These are phyloP conservation scores for Haliaeetus leucogaster DNA, from an alignment of 2,113 vertebrate species.

Conservation along the genomic window DNA sequence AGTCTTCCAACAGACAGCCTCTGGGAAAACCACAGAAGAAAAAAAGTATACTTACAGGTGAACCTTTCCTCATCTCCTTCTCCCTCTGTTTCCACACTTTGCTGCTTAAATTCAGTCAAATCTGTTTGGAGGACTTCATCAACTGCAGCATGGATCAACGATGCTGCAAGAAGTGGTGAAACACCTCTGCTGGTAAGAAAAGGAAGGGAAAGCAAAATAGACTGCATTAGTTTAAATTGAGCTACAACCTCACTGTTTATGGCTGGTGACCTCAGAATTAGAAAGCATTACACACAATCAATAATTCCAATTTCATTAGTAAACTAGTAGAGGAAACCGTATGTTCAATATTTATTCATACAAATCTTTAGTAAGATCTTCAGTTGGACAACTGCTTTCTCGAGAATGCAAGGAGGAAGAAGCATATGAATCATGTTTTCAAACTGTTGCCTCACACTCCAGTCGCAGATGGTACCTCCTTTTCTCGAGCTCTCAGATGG, in stretches of 20 bases:
- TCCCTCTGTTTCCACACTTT: conserved; percentile 54
- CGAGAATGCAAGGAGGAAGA: not conserved
- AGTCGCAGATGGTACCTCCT: not conserved
- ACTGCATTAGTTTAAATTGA: not conserved
- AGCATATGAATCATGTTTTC: conserved; percentile 19
- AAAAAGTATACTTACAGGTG: conserved; percentile 67
- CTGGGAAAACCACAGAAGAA: not conserved
- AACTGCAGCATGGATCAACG: conserved; percentile 74
- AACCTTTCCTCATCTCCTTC: conserved; percentile 8
- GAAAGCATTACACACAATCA: not conserved
- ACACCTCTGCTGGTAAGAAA: conserved; percentile 68
- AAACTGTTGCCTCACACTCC: conserved; percentile 25
- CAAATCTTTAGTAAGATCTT: not conserved
- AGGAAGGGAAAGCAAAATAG: not conserved
- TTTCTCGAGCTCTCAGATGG: not conserved
- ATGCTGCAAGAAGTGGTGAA: conserved; percentile 68
- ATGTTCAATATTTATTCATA: conserved; percentile 32
- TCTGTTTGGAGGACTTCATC: conserved; percentile 74
- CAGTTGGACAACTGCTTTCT: conserved; percentile 11
- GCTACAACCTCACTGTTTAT: not conserved
- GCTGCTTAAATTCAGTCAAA: conserved; percentile 74
- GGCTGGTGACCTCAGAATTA: not conserved
- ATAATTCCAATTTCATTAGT: not conserved
- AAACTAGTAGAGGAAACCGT: conserved; percentile 8
- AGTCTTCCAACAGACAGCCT: not conserved